Evolutionary conservation across 2,888 invertebrate species (phyloP).

Genomic region (Aricia artaxerxes): DNA sequence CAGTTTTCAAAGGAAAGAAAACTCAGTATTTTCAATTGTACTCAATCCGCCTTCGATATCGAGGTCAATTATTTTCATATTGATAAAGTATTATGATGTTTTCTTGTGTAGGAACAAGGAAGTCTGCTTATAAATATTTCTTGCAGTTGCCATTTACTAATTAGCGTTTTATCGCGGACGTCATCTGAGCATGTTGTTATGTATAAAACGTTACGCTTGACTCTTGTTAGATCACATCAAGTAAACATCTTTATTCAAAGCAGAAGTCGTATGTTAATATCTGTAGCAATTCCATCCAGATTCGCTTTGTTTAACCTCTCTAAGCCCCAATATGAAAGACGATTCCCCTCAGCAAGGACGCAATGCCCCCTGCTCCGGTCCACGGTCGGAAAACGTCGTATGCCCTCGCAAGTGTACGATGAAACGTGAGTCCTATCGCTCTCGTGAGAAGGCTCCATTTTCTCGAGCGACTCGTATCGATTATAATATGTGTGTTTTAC

Average conservation of each 20-base stretch:
- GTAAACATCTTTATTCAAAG: slow-evolving; percentile 27
- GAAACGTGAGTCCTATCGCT: slow-evolving; percentile 56
- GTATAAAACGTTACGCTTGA: neutral
- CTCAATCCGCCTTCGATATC: slow-evolving; percentile 6
- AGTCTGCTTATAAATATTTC: neutral
- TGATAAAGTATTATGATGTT: slow-evolving; percentile 7
- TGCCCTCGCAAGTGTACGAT: slow-evolving; percentile 45
- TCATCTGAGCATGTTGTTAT: neutral
- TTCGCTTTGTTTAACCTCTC: slow-evolving; percentile 51
- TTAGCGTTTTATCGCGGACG: neutral
- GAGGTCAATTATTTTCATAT: slow-evolving; percentile 27
- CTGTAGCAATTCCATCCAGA: slow-evolving; percentile 42
- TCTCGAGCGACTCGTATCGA: slow-evolving; percentile 23
- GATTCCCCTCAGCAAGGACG: slow-evolving; percentile 57
- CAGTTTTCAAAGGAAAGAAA: neutral
- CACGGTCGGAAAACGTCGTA: slow-evolving; percentile 50
- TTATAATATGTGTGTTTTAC: slow-evolving; percentile 25
- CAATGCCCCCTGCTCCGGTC: slow-evolving; percentile 47
- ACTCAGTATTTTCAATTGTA: neutral
- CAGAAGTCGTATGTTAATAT: slow-evolving; percentile 41
- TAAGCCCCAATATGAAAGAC: slow-evolving; percentile 62
- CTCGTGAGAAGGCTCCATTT: slow-evolving; percentile 43
- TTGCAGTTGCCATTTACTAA: neutral
- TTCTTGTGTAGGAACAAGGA: neutral
- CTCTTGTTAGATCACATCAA: slow-evolving; percentile 2